A percentile compares a stretch with the other conserved stretches of the same genome.
Evolutionary conservation across 1,140 invertebrate species (phyloP).

Genomic region (Scaptomyza montana): DNA sequence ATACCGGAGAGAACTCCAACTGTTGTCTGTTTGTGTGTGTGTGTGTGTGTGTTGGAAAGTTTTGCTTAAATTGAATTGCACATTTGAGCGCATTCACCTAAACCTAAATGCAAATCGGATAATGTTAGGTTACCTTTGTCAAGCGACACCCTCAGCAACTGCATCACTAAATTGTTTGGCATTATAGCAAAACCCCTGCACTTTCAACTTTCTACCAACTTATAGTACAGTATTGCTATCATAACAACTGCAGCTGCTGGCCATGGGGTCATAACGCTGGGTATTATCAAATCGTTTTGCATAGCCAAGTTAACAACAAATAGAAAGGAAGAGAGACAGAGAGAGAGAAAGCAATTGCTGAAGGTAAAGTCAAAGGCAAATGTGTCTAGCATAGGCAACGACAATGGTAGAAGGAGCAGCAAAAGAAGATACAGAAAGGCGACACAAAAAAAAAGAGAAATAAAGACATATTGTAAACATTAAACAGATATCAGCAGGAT

Average conservation of each 20-base stretch:
- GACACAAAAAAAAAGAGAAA: constrained; percentile 43
- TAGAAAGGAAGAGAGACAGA: neutral
- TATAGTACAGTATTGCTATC: constrained; percentile 58
- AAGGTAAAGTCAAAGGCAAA: constrained; percentile 80
- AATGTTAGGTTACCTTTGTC: constrained; percentile 75
- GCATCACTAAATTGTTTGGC: constrained; percentile 80
- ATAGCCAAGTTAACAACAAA: constrained; percentile 37
- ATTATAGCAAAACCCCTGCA: constrained; percentile 41
- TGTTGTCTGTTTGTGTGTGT: constrained; percentile 12
- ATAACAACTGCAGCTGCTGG: constrained; percentile 70
- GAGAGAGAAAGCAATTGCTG: constrained; percentile 29
- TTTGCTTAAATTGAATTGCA: constrained; percentile 79
- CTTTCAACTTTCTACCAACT: neutral
- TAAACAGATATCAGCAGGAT: constrained; percentile 80
- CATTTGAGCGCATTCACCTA: constrained; percentile 79
- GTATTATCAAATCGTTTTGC: constrained; percentile 74
- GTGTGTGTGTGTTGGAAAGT: constrained; percentile 55
- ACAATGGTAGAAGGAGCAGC: neutral
- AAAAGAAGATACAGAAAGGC: neutral
- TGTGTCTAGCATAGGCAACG: constrained; percentile 12
- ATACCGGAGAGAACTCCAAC: constrained; percentile 50
- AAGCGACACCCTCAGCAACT: constrained; percentile 51
- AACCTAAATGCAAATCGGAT: constrained; percentile 80
- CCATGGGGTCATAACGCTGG: constrained; percentile 57
- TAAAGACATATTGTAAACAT: constrained; percentile 82